These are phyloP conservation scores for Rhingia campestris DNA, from an alignment of 2,888 invertebrate genomes.

Conservation along the genomic window DNA sequence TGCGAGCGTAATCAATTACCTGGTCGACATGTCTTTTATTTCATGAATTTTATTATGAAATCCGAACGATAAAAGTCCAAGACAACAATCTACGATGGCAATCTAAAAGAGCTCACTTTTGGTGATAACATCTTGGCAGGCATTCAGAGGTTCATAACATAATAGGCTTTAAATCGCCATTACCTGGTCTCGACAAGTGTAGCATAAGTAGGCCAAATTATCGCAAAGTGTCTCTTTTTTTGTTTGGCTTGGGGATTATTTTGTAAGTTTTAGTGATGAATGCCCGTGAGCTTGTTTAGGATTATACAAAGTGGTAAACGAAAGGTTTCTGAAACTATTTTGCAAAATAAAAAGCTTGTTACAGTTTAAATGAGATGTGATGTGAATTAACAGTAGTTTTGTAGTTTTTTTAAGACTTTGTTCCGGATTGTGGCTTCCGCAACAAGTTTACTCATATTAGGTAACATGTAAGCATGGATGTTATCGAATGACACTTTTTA, in stretches of 20 bases:
- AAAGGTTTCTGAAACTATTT: background rate
- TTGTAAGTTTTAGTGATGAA: conserved; percentile 7
- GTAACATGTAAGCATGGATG: no score
- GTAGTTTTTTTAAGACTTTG: no score
- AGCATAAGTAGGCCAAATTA: conserved; percentile 48
- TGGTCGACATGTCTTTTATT: conserved; percentile 30
- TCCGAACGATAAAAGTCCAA: conserved; percentile 25
- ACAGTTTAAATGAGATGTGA: no score
- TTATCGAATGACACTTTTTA: no score
- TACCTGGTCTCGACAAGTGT: background rate
- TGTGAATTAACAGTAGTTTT: no score
- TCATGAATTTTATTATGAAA: conserved; percentile 34
- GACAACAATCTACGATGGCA: conserved; percentile 35
- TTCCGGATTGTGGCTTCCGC: no score
- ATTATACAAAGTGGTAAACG: background rate
- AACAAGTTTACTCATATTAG: no score
- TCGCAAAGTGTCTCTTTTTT: conserved; percentile 20
- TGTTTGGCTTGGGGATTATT: background rate
- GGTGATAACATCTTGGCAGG: conserved; percentile 24
- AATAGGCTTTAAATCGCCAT: conserved; percentile 1
- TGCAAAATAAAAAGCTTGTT: background rate
- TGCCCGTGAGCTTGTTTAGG: background rate
- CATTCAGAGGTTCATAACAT: conserved; percentile 37
- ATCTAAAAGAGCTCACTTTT: conserved; percentile 48
- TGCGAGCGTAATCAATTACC: conserved; percentile 47